These are phyloP conservation scores for Dryocosmus kuriphilus DNA, from an alignment of 2,888 invertebrate genomes.

Conservation along the genomic window DNA sequence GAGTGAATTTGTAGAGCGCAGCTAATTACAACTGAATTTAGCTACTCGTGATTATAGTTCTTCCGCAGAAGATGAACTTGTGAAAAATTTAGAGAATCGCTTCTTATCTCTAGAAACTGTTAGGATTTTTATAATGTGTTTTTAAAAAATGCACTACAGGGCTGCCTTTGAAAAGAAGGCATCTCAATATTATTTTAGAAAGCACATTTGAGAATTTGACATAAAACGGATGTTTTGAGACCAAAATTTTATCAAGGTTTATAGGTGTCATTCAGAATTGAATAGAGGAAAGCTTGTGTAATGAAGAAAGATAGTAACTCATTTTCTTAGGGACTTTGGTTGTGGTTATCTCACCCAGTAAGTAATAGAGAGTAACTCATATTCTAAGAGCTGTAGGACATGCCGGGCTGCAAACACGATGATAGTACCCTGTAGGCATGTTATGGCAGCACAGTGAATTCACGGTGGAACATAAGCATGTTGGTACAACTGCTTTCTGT, in stretches of 20 bases:
- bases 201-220: no score
- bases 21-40: conserved; percentile 14
- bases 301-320: background rate
- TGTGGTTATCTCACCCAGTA: background rate
- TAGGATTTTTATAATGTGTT: no score
- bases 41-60: background rate
- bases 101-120: background rate
- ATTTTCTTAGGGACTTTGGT: conserved; percentile 2
- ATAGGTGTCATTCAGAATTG: background rate
- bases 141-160: no score
- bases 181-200: no score
- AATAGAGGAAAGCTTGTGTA: background rate
- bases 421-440: conserved; percentile 30
- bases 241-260: background rate
- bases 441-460: conserved; percentile 21
- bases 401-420: conserved; percentile 16
- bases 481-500: conserved; percentile 34
- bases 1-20: background rate
- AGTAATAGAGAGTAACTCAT: conserved; percentile 9
- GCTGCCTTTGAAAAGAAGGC: no score
- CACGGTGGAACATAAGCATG: conserved; percentile 31
- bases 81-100: background rate
- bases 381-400: conserved; percentile 19
- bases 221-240: no score
- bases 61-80: no score